Conservation (phyloP, 2,113 vertebrate species). For the Canis aureus region DNA sequence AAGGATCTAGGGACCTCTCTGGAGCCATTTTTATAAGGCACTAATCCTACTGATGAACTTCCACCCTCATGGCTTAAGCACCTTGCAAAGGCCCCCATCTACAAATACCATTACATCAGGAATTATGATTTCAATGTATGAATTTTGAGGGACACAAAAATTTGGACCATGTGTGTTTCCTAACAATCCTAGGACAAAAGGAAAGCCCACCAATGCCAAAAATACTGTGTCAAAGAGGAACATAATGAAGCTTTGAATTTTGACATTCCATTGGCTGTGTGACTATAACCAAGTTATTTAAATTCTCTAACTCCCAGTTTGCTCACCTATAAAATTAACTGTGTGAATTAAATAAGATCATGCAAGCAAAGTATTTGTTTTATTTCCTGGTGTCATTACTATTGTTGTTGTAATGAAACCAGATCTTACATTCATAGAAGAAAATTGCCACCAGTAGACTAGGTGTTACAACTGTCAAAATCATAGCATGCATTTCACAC, state of each 20-base stretch:
- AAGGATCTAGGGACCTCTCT: neutral
- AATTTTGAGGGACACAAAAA: neutral
- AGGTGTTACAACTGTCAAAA: slow-evolving; percentile 30
- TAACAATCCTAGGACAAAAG: neutral
- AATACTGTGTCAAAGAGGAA: neutral
- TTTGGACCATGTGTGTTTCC: neutral
- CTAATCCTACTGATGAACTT: neutral
- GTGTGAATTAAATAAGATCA: slow-evolving; percentile 22
- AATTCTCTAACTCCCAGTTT: neutral
- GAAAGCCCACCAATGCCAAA: neutral
- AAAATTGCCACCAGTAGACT: neutral
- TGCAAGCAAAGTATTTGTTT: slow-evolving; percentile 28
- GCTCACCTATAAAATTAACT: slow-evolving; percentile 42
- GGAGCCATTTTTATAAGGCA: neutral
- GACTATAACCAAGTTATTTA: neutral
- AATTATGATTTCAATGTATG: neutral
- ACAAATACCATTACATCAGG: neutral
- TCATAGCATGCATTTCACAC: neutral
- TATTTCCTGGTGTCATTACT: slow-evolving; percentile 31
- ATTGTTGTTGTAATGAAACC: neutral
- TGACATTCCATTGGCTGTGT: neutral
- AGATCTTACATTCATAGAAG: slow-evolving; percentile 32
- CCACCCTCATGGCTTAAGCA: neutral
- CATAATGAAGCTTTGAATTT: neutral
- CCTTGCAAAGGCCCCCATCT: neutral